Base-by-base conservation (phyloP, 2,888 invertebrate species). In the Catonia carolina region DNA sequence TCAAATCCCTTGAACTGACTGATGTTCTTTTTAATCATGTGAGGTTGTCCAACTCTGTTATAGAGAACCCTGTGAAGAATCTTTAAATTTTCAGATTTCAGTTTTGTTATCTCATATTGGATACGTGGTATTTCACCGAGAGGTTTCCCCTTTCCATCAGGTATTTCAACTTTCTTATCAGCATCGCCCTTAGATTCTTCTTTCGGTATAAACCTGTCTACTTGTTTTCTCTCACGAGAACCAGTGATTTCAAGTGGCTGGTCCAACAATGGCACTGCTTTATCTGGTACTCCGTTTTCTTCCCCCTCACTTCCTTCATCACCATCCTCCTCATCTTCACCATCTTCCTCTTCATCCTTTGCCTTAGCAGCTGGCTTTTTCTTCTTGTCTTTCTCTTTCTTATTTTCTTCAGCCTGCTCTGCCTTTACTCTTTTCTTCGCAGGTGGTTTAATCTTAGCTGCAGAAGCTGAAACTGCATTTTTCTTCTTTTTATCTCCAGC, bases 1-100 rank as follows among this genome's bases (percentile, higher is more conserved):
- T 85, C 82, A 72, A 89, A 91, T 3, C 91, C 91, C 68, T 80
- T 84, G 76, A 91, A 91, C 69, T 84, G 83, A 67, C 86, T 80
- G 52, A 91, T 80, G 71, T 89, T 88, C 62, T 84, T 84, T 70
- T 89, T 89, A 20, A 89, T 78, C 67, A 81, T 76, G 53, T 77
- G 75, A 50, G 78, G 80, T 64, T 76, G 74, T 53, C 78, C 79
- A 18, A 70, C 68, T 42, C 73, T 70, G 58, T 79, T 80, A 72
- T 80, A 87, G 45, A 85, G 72, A 61, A 85, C 73, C 67, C 79
- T 78, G 68, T 86, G 85, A 53, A 87, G 69, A 37, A 80, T 67
- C 69, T 84, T 86, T 67, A 86, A 76, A 65, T 85, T 85, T 60
- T 84, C 83, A 4, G 80, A 78, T 72, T 82, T 82, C 67, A 79